Base-by-base conservation (phyloP, 2,888 invertebrate genomes). In the Phlogophora meticulosa region DNA sequence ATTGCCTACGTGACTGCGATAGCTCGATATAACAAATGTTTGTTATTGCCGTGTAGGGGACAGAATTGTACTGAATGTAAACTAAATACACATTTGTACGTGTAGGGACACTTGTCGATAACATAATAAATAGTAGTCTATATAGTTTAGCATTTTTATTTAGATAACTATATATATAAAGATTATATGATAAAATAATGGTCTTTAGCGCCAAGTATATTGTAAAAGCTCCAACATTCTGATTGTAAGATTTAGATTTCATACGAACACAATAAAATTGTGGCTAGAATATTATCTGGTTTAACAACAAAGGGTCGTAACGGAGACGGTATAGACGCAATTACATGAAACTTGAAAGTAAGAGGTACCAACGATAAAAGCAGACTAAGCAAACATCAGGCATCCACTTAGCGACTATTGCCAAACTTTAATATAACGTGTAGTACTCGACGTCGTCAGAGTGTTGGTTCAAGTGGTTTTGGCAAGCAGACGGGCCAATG, bases 401-500 rank as follows among this genome's bases (percentile, higher is more conserved):
- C 82, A 84, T 84, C 84, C 84, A 85, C 86, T 87, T 86, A 81
- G 86, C 80, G 84, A 86, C 87, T 89, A 91, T 91, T 90, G 90
- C 88, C 90, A 89, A 91, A 93, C 88, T 91, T 90, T 88, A 89
- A 89, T 91, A 90, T 88, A 88, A 88, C 87, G 87, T 87, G 84
- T 85, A 84, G 78, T 83, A 85, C 81, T 85, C 86, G 79, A 80
- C 84, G 86, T 83, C 83, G 87, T 83, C 84, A 82, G 81, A 83
- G 83, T 81, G 83, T 81, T 80, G 80, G 88, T 84, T 93, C 86
- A 90, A 94, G 93, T 92, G 93, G 93, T 92, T 93, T 94, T 94
- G 94, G 93, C 92, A 92, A 89, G 91, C 89, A 90, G 87, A 85
- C 87, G 86, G 80, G 89, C 89, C 87, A 85, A 88, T 89, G 90